A percentile compares a stretch with the other conserved stretches of the same genome.
Evolutionary conservation across 2,888 invertebrate genomes (phyloP).

Genomic region (Merodon equestris): DNA sequence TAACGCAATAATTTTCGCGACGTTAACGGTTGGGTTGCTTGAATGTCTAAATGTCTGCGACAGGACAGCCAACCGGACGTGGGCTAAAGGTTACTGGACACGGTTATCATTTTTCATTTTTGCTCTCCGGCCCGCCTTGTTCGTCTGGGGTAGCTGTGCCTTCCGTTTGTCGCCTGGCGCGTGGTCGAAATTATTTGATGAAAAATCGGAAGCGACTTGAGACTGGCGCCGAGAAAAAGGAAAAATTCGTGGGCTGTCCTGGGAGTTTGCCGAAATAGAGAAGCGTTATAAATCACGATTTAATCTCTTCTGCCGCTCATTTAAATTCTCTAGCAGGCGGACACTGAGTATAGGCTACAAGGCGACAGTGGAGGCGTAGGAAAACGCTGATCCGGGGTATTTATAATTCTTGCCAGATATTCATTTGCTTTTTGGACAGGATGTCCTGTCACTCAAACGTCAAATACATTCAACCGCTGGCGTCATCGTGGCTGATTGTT

Average conservation of each 20-base stretch:
- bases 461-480: slow-evolving; percentile 8
- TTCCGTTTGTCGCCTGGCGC: no score
- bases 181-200: slow-evolving; percentile 49
- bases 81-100: slow-evolving; percentile 39
- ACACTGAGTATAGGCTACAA: no score
- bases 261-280: slow-evolving; percentile 32
- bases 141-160: slow-evolving; percentile 1
- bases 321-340: slow-evolving; percentile 51
- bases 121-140: slow-evolving; percentile 11
- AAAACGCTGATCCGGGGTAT: no score
- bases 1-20: slow-evolving; percentile 55
- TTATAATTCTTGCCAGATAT: no score
- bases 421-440: slow-evolving; percentile 18
- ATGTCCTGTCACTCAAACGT: slow-evolving; percentile 35
- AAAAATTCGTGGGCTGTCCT: slow-evolving; percentile 12
- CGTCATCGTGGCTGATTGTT: no score
- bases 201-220: slow-evolving; percentile 57
- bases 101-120: slow-evolving; percentile 56
- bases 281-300: slow-evolving; percentile 64
- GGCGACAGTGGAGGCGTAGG: no score
- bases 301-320: slow-evolving; percentile 45
- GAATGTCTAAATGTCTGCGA: slow-evolving; percentile 43
- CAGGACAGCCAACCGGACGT: slow-evolving; percentile 14
- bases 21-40: slow-evolving; percentile 22
- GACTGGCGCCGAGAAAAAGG: neutral